Evolutionary conservation across 1,140 invertebrate genomes (phyloP), one percentile per base, ranked within the genome.

Genomic region (Drosophila virilis): DNA sequence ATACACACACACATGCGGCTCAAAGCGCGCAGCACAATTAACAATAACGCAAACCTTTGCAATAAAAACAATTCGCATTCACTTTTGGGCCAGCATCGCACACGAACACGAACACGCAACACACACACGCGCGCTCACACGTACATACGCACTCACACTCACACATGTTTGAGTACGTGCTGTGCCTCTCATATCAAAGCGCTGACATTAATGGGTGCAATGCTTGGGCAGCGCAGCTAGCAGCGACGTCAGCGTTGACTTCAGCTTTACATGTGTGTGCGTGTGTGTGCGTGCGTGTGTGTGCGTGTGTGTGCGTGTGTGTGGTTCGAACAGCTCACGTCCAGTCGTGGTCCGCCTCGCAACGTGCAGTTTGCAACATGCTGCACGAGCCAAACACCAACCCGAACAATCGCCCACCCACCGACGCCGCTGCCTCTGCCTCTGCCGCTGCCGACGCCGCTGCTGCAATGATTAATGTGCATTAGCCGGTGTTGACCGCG

Each of bases 51-150:
- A 71, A 75, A 78, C 62, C 70, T 74, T 58, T 64, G 75, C 75
- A 77, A 74, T 78, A 71, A 75, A 70, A 78, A 78, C 76, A 78
- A 77, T 77, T 73, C 76, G 67, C 73, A 76, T 76, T 76, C 73
- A 76, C 68, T 76, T 78, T 71, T 71, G 61, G 66, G 42, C 59
- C 60, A 55, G 58, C 65, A 40, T 58, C 65, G 15, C 51, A 45
- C 42, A 38, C 71, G 28, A 32, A 32, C 50, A 54, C 15, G n/a
- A 37, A 54, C 61, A 43, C 74, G 45, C 52, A 55, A 48, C 52
- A 55, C 60, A 54, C 48, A 35, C 46, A 50, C 40, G 46, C 54
- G 33, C 60, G 6, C 52, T 9, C 37, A 42, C 37, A 50, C 4
- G 22, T 28, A 50, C 4, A 4, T 28, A 28, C 22, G 22, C 22